phyloP scores from a whole-genome alignment of 2,113 vertebrate genomes.

The Pituophis catenifer region DNA sequence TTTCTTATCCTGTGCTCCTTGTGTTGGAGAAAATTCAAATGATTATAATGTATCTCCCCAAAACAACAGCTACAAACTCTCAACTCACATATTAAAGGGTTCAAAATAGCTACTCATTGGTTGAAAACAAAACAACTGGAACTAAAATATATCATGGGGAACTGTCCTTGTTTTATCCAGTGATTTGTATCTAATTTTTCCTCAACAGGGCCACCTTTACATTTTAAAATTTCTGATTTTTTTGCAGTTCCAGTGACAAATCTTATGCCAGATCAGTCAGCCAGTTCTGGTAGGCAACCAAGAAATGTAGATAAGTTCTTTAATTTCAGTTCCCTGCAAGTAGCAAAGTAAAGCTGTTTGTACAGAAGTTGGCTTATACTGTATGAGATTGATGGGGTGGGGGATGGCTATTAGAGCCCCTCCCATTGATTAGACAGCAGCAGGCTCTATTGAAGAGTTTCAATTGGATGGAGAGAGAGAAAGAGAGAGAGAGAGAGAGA shows the following conservation, averaged over 20 bases:
- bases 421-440: background rate
- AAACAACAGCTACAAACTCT: background rate
- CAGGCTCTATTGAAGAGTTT: background rate
- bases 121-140: background rate
- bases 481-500: accelerated
- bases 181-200: background rate
- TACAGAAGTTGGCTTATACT: background rate
- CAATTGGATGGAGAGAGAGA: no score
- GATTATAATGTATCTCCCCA: background rate
- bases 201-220: background rate
- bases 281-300: background rate
- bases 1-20: background rate
- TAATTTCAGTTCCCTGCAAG: background rate
- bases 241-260: background rate
- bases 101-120: background rate
- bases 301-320: background rate
- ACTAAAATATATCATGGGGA: background rate
- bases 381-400: background rate
- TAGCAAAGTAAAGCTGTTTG: background rate
- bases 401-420: background rate
- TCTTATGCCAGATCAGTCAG: background rate
- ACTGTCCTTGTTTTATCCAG: background rate
- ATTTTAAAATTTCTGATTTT: background rate
- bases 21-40: slow-evolving; percentile 16
- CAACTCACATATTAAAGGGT: background rate